phyloP scores from a whole-genome alignment of 1,140 invertebrate species.

The Drosophila trapezifrons region DNA sequence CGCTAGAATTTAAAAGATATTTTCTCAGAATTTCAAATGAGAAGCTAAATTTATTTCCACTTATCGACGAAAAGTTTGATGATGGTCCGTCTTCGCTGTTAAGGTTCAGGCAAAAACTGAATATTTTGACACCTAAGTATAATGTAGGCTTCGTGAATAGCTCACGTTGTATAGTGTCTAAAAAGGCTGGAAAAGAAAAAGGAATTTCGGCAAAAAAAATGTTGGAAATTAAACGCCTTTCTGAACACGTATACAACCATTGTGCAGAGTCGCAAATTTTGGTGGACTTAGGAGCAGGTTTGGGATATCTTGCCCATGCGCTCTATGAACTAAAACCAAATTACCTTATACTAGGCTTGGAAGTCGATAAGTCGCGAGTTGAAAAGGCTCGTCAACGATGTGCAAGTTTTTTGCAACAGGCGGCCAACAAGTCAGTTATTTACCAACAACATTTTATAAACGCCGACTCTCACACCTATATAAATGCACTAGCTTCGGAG shows the following conservation, averaged over 20 bases:
- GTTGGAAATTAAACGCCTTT: conserved; percentile 88
- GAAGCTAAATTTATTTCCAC: conserved; percentile 75
- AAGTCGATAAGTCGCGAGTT: conserved; percentile 87
- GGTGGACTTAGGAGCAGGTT: conserved; percentile 92
- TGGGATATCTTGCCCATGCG: conserved; percentile 92
- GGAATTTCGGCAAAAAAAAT: conserved; percentile 87
- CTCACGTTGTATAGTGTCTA: background rate
- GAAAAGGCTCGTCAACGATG: conserved; percentile 88
- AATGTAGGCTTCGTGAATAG: background rate
- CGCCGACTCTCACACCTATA: conserved; percentile 84
- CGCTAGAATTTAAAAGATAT: conserved; percentile 85
- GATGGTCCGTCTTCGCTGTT: conserved; percentile 22
- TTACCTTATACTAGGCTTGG: conserved; percentile 90
- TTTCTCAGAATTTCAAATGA: conserved; percentile 84
- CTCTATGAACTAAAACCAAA: conserved; percentile 86
- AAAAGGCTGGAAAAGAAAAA: conserved; percentile 26
- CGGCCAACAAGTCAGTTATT: conserved; percentile 84
- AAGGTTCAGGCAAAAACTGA: conserved; percentile 42
- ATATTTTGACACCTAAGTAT: conserved; percentile 61
- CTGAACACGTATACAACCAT: conserved; percentile 86
- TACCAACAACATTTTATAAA: conserved; percentile 86
- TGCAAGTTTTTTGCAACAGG: conserved; percentile 85
- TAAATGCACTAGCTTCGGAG: conserved; percentile 83
- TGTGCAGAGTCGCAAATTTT: conserved; percentile 86
- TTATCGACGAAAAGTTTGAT: conserved; percentile 29